Evolutionary conservation across 2,888 invertebrate species (phyloP), one percentile per base, ranked within the genome.

Genomic region (Xestia ashworthii): DNA sequence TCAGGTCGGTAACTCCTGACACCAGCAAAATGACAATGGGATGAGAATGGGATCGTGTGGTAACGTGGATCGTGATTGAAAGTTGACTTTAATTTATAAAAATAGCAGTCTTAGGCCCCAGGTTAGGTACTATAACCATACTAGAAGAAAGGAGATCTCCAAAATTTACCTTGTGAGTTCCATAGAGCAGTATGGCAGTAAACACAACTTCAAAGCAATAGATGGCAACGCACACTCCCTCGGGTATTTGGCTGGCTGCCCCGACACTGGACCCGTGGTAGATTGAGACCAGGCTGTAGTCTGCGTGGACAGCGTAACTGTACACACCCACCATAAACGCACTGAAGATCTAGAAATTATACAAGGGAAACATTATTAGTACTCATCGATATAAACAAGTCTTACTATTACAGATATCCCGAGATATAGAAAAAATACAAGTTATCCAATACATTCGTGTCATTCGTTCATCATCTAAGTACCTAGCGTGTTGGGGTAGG

Each of bases 311-410:
- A 0, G 89, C 82, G 71, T 92, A 94, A 60, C 94, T 94, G 89
- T 94, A 95, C 5, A 95, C 19, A 0, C 93, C 94, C 5, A 95
- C 79, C 94, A 95, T 92, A 46, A 95, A 93, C 0, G 91, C 89
- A 44, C 93, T 92, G 89, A 94, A 94, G 16, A 95, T 55, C 96
- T 96, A 92, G 0, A 93, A 93, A 65, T 22, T 8, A 73, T 12
- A 44, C 68, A 67, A 44, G 5, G 12, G 32, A 50, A 62, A n/a
- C 1, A n/a, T 55, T 19, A 32, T 50, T 46, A 32, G 64, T 22
- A 64, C 5, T 38, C 62, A 50, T 50, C 50, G 8, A 9, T 14
- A 55, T 22, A 14, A 53, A 25, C n/a, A n/a, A 55, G 0, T n/a
- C 11, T n/a, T 55, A 55, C 12, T 12, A 55, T 12, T 0, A 25